phyloP scores from a whole-genome alignment of 2,113 vertebrate species.

The Pelodiscus sinensis region DNA sequence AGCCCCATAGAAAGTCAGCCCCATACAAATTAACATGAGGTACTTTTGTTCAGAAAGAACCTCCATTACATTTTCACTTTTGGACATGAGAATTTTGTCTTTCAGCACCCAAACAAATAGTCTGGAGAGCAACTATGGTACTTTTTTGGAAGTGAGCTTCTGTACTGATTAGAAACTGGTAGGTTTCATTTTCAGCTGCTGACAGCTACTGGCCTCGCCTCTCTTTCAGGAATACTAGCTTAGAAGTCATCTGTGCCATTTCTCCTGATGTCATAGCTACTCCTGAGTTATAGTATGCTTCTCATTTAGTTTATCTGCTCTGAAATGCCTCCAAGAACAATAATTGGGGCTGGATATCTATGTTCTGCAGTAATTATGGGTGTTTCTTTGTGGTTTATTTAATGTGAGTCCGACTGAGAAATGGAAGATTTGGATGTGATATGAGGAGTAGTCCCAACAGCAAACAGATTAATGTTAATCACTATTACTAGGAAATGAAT shows the following conservation, averaged over 20 bases:
- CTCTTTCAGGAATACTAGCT: neutral
- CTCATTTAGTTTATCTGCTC: neutral
- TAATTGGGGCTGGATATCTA: neutral
- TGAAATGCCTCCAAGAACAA: neutral
- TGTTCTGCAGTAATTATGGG: neutral
- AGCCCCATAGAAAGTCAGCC: neutral
- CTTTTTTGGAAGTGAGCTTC: neutral
- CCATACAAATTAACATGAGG: neutral
- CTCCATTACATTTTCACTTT: neutral
- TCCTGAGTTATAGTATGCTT: neutral
- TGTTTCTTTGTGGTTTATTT: neutral
- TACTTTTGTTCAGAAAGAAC: neutral
- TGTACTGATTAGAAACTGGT: neutral
- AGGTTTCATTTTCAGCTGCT: neutral
- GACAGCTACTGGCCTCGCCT: neutral
- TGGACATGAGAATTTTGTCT: neutral
- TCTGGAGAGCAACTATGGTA: neutral
- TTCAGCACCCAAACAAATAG: neutral
- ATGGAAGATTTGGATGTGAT: neutral
- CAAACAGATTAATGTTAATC: neutral
- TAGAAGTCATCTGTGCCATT: neutral
- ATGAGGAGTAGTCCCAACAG: neutral
- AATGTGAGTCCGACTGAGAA: slow-evolving; percentile 27
- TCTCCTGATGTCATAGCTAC: neutral
- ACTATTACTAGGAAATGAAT: neutral